Evolutionary conservation across 2,113 vertebrate species (phyloP), one percentile per base, ranked within the genome.

Genomic region (Tetraodon nigroviridis): DNA sequence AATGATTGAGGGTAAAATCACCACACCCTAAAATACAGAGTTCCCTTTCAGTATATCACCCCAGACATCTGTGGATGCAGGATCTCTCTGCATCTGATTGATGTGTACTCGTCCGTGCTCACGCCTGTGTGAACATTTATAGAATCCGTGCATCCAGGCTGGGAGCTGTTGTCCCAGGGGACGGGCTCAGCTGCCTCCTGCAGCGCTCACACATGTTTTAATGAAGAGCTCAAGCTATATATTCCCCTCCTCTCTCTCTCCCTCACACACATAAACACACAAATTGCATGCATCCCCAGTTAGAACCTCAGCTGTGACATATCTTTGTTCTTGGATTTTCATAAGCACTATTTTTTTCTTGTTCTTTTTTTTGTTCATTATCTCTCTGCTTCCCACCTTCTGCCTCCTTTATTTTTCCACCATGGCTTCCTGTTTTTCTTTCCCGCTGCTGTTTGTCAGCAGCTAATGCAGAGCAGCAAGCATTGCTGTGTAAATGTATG

Each of bases 151-250:
- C 64, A 69, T 80, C 32, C 54, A 55, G 22, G 61, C 67, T 58
- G 68, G 41, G 49, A 66, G 64, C 81, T 80, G 54, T 19, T 64
- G 53, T 82, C 81, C 66, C 84, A 68, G 51, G 75, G 78, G 61
- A 87, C 79, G 71, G 83, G 83, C 60, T 85, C 84, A 71, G 79
- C 79, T 71, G 85, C 70, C 71, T 78, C 54, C 75, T 69, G 70
- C 53, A 61, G 74, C 76, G 73, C 52, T 75, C 67, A 80, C 71
- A 69, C 66, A 73, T 51, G 67, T 70, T 80, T 87, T 84, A 83
- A 80, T 80, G 69, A 65, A 67, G 55, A 68, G 50, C 10, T 52
- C 75, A 55, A 76, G 73, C 70, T 67, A 65, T 59, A 62, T 55
- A 55, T 53, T 63, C 21, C 55, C 71, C 68, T 69, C 47, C 48